Evolutionary conservation across 2,113 vertebrate genomes (phyloP).

Genomic region (Gobius niger): DNA sequence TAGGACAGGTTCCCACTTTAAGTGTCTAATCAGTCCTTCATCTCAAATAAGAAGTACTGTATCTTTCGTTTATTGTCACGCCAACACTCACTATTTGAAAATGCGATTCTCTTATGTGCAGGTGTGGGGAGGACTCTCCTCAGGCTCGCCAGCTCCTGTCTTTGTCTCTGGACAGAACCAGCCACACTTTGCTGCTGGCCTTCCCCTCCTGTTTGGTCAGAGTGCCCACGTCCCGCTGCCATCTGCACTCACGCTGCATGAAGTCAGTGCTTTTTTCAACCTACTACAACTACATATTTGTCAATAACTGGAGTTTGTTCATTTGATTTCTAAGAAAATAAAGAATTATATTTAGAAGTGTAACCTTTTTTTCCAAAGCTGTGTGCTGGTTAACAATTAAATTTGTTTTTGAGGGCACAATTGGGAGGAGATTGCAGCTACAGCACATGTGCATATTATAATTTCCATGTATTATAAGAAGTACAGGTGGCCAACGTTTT

Average conservation of each 20-base stretch:
- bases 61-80: neutral
- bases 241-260: conserved; percentile 91
- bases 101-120: conserved; percentile 46
- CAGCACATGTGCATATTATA: too few relatives aligned
- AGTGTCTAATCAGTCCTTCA: too few relatives aligned
- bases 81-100: too few relatives aligned
- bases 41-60: neutral
- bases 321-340: conserved; percentile 15
- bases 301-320: neutral
- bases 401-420: neutral
- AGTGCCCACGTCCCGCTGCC: conserved; percentile 89
- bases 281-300: neutral
- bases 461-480: neutral
- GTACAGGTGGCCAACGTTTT: neutral
- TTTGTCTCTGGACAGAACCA: conserved; percentile 85
- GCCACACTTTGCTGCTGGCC: conserved; percentile 85
- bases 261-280: conserved; percentile 78
- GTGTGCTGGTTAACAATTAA: neutral
- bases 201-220: conserved; percentile 90
- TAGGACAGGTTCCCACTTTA: too few relatives aligned
- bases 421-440: too few relatives aligned
- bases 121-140: conserved; percentile 82
- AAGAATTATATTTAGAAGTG: neutral
- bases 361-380: neutral
- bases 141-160: conserved; percentile 84